Evolutionary conservation across 2,797 vertebrate species (phyloP), one percentile per base, ranked within the genome.

Genomic region (Siniperca scherzeri): DNA sequence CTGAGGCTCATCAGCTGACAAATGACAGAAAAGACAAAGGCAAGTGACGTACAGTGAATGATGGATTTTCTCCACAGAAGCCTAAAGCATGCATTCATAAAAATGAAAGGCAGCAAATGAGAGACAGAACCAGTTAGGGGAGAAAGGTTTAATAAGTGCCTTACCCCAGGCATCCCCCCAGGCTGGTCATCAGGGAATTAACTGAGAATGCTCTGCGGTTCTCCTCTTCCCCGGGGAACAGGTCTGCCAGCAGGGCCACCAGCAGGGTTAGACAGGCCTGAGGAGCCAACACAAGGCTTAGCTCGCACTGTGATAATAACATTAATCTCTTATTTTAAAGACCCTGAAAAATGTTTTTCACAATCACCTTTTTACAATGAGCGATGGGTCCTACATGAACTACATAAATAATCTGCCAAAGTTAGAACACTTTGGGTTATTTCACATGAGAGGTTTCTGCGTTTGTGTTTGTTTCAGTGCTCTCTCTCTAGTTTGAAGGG

Each of bases 151-250:
- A 30, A 30, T 30, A 30, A 30, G 30, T 30, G 30, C 30, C 30
- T 30, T 9, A 80, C 77, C 77, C 72, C 22, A 62, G 21, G 48
- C 64, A 74, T 6, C 55, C 71, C 11, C 78, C 78, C 46, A 79
- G 38, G 46, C 67, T 70, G 2, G 7, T 70, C 82, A 79, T 75
- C 44, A 79, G 30, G 42, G 66, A 66, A n/a, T 75, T 14, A 38
- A 61, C 14, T 2, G 71, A 53, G 38, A 74, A 44, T 14, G 78
- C 64, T 40, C 13, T 70, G 65, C 36, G 40, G 50, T 27, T 70
- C 4, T 70, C 72, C 48, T 74, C 72, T 14, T 74, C 55, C 12
- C 10, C 2, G 2, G 78, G 44, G 46, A 74, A 74, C 70, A 70
- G 50, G 62, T 80, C 70, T 22, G 61, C 72, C 42, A 83, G 21